Conservation (phyloP, 2,113 vertebrate species). For the Macroglossus sobrinus region DNA sequence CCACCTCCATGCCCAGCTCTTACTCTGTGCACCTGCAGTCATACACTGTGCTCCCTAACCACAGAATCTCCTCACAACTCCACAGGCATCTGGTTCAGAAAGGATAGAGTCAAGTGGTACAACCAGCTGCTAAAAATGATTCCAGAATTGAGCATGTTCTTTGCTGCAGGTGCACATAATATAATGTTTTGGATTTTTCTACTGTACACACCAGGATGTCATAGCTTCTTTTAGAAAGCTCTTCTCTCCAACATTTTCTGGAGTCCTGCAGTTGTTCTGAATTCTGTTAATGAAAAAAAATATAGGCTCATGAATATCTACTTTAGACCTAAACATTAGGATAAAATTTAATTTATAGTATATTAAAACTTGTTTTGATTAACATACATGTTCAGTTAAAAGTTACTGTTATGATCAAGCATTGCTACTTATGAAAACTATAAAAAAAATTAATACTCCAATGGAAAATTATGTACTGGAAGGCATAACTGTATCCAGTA, state of each 20-base stretch:
- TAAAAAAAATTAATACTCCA: background rate
- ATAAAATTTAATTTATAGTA: background rate
- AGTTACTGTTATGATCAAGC: background rate
- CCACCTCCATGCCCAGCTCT: background rate
- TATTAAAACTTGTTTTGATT: background rate
- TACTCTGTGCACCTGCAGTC: background rate
- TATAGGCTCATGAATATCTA: background rate
- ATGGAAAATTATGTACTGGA: background rate
- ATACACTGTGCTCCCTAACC: accelerated
- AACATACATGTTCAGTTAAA: background rate
- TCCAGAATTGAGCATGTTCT: background rate
- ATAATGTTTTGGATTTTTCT: background rate
- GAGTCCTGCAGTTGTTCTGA: background rate
- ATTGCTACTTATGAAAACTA: background rate
- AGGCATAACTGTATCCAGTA: background rate
- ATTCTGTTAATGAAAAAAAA: background rate
- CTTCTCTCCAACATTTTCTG: background rate
- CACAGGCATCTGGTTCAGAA: background rate
- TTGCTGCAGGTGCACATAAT: background rate
- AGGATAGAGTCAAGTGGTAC: background rate
- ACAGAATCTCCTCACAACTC: background rate
- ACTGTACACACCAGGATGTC: background rate
- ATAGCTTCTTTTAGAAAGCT: background rate
- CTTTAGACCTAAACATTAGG: background rate
- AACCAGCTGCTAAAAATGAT: background rate